Evolutionary conservation across 2,113 vertebrate species (phyloP), one percentile per base, ranked within the genome.

Genomic region (Ameiurus melas): DNA sequence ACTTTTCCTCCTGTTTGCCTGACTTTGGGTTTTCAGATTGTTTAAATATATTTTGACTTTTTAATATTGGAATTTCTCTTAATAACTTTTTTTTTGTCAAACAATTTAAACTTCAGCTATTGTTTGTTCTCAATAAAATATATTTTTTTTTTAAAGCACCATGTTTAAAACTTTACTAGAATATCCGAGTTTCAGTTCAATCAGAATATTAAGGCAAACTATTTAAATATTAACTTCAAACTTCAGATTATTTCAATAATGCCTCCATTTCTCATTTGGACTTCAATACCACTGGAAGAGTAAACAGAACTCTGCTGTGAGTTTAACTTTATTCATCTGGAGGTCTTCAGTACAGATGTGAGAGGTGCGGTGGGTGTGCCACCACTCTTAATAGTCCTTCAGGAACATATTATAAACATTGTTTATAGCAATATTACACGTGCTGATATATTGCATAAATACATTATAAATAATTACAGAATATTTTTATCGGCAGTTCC

Each of bases 321-420:
- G 7, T 17, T 58, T 4, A 81, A 81, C 79, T 81, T 81, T 62
- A 83, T 81, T 81, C 43, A 83, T 10, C 80, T 83, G 57, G 1
- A 60, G 33, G 19, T 82, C 79, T 81, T 81, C 33, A 25, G 57
- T 82, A 20, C 80, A 83, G 57, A 62, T 83, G 80, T 83, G 20
- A 39, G 20, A 62, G 80, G 9, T 62, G 33, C 22, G 39, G 19
- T 60, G 20, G 57, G 5, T 60, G 33, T 43, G 39, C 80, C 57
- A 62, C 7, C 57, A 82, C 30, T 39, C 80, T 60, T 51, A 20
- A 55, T 80, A 80, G 51, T 33, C 27, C 51, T 39, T 82, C 30
- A 22, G 17, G 19, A 82, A 36, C 25, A 82, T 60, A 39, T 39
- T 39, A 82, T 36, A 82, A 58, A 39, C 80, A 83, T 27, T 43